Evolutionary conservation across 2,888 invertebrate species (phyloP), one percentile per base, ranked within the genome.

Genomic region (Epistrophella euchroma): DNA sequence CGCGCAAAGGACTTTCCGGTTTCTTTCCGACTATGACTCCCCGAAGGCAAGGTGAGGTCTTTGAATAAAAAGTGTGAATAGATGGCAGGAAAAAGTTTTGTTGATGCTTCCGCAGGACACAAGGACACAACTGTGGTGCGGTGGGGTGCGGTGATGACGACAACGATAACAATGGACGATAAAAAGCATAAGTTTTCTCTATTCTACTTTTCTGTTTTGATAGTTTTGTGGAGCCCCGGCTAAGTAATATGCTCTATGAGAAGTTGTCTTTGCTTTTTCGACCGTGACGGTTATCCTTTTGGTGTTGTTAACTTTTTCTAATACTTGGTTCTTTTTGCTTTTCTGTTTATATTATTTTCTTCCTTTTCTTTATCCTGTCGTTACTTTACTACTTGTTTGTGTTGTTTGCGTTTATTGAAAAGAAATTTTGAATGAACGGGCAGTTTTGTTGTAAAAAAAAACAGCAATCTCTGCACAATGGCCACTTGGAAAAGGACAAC

Each of bases 381-480:
- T 52, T 66, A 35, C 66, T 47, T 64, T 66, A 15, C 13, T 32
- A 19, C 17, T 28, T 17, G 37, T 68, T 32, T 50, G 25, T 74
- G 58, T 74, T 68, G 68, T 74, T 71, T 64, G 71, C 79, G 70
- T 84, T 80, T 75, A 85, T 85, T 85, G 80, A 85, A 81, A 81
- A 81, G 60, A 76, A 75, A 70, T 85, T 77, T 76, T 71, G 80
- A 76, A 80, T 68, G 73, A 47, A 73, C 68, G 62, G 73, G 15
- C 64, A 47, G 60, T 40, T 19, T 75, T 85, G 81, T 81, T 81
- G 45, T 55, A 2, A 71, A 11, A 35, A 70, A 66, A 58, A 72
- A 64, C 55, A 72, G 68, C 68, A 76, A 73, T 75, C 58, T 68
- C 58, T 68, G 17, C 13, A 52, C 43, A 60, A 77, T 50, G 50